Evolutionary conservation across 2,888 invertebrate genomes (phyloP).

Genomic region (Timandra comae): DNA sequence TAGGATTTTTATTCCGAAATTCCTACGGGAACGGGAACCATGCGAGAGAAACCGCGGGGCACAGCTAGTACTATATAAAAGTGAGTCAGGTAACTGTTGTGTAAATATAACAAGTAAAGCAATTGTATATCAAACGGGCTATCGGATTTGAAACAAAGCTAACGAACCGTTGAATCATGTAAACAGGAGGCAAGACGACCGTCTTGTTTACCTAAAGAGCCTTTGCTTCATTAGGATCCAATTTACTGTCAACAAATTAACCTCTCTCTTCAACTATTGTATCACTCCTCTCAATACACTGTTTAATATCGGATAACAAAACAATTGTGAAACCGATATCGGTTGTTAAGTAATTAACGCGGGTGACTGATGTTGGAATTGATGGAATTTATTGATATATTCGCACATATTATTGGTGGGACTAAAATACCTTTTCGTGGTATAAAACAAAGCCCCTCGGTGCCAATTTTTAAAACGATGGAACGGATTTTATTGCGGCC

Average conservation of each 20-base stretch:
- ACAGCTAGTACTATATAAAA: too few species aligned
- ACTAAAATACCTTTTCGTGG: too few species aligned
- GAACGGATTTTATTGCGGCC: too few species aligned
- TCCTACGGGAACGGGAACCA: too few species aligned
- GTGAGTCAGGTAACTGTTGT: slow-evolving; percentile 7
- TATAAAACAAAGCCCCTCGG: too few species aligned
- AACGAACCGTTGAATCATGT: slow-evolving; percentile 75
- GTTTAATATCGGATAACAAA: background rate
- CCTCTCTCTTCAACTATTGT: slow-evolving; percentile 50
- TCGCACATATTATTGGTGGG: too few species aligned
- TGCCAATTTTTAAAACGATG: too few species aligned
- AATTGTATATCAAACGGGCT: slow-evolving; percentile 30
- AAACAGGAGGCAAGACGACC: slow-evolving; percentile 73
- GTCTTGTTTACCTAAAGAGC: slow-evolving; percentile 75
- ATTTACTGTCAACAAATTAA: slow-evolving; percentile 76
- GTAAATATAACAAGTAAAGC: slow-evolving; percentile 15
- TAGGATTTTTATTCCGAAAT: too few species aligned
- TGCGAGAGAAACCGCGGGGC: too few species aligned
- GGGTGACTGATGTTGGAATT: too few species aligned
- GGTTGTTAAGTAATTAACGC: too few species aligned
- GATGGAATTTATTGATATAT: too few species aligned
- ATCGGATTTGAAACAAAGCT: slow-evolving; percentile 75
- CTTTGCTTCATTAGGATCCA: slow-evolving; percentile 77
- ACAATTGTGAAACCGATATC: background rate
- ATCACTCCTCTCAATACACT: slow-evolving; percentile 8